Evolutionary conservation across 2,113 vertebrate species (phyloP).

Genomic region (Hemibagrus wyckioides): DNA sequence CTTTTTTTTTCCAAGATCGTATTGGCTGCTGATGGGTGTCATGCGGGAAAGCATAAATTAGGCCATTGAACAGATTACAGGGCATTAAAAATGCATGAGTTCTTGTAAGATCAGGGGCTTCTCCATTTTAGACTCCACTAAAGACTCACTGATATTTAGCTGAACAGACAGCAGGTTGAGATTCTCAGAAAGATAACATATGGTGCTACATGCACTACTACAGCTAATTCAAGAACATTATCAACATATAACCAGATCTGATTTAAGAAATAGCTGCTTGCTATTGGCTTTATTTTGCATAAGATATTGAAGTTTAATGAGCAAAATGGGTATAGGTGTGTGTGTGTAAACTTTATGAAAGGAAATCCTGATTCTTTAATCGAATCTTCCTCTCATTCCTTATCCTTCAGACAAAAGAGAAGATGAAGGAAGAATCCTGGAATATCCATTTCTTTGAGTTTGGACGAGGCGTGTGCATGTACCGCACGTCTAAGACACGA

Average conservation of each 20-base stretch:
- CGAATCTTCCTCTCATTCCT: slow-evolving; percentile 8
- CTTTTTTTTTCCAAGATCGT: background rate
- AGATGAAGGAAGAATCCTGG: slow-evolving; percentile 97
- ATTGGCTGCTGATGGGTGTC: background rate
- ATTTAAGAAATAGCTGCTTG: background rate
- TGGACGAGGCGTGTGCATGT: slow-evolving; percentile 95
- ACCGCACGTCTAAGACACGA: slow-evolving; percentile 87
- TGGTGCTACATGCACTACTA: background rate
- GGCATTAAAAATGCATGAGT: background rate
- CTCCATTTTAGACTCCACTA: background rate
- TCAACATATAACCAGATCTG: too few relatives aligned
- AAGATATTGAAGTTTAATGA: background rate
- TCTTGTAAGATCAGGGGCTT: background rate
- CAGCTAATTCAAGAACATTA: background rate
- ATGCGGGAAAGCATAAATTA: background rate
- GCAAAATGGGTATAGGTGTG: background rate
- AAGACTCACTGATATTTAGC: background rate
- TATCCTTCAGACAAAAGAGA: slow-evolving; percentile 85
- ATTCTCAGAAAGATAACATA: background rate
- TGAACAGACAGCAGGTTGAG: background rate
- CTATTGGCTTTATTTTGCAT: background rate
- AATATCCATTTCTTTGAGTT: slow-evolving; percentile 98
- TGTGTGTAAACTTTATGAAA: background rate
- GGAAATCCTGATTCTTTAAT: background rate
- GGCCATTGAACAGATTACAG: background rate